phyloP scores from a whole-genome alignment of 2,113 vertebrate genomes.

The Lynx canadensis region DNA sequence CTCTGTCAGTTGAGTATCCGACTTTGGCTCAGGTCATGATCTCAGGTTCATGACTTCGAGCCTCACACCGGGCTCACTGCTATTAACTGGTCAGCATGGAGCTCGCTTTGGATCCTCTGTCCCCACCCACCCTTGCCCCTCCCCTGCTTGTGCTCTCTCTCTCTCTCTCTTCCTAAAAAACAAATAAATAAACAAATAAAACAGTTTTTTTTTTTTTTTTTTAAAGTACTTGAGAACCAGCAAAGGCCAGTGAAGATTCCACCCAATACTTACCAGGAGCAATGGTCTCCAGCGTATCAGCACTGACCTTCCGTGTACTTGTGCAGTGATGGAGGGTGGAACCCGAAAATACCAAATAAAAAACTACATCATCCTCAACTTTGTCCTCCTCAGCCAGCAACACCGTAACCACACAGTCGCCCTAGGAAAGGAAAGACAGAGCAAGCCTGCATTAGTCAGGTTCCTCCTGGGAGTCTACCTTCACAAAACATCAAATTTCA shows the following conservation, averaged over 20 bases:
- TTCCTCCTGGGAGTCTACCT: not conserved
- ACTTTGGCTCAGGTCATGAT: too few relatives aligned
- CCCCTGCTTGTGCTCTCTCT: too few relatives aligned
- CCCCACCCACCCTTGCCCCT: too few relatives aligned
- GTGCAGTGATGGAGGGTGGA: constrained; percentile 93
- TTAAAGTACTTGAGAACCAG: not conserved
- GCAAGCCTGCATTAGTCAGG: not conserved
- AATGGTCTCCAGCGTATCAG: constrained; percentile 92
- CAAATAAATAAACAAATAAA: too few relatives aligned
- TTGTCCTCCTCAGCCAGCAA: constrained; percentile 90
- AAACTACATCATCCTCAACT: constrained; percentile 91
- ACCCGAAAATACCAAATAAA: constrained; percentile 95
- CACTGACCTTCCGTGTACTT: constrained; percentile 91
- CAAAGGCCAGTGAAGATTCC: not conserved
- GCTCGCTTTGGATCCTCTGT: too few relatives aligned
- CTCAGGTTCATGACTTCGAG: too few relatives aligned
- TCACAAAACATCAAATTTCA: not conserved
- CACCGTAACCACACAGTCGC: constrained; percentile 93
- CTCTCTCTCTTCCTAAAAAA: too few relatives aligned
- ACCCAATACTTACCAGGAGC: constrained; percentile 91
- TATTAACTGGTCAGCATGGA: too few relatives aligned
- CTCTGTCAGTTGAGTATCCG: too few relatives aligned
- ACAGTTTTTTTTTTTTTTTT: too few relatives aligned
- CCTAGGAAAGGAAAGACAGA: constrained; percentile 84
- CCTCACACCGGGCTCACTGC: too few relatives aligned